Percentiles rank a stretch among this genome's conserved stretches.
phyloP scores from a whole-genome alignment of 2,113 vertebrate genomes.

The Numenius arquata region DNA sequence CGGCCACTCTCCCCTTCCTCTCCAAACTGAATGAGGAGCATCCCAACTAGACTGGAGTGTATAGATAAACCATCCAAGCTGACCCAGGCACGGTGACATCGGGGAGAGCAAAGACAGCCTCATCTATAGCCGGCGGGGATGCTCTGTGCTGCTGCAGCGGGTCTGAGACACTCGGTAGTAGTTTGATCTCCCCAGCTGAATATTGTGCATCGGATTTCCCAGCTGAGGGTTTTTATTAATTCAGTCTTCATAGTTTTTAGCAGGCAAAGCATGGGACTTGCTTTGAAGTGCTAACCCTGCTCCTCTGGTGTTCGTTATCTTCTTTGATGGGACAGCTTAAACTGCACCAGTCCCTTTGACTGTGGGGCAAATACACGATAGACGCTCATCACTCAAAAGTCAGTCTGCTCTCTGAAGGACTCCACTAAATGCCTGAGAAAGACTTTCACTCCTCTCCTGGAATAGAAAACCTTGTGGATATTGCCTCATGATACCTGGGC shows the following conservation, averaged over 20 bases:
- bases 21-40: background rate
- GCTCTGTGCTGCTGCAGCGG: background rate
- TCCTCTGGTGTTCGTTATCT: background rate
- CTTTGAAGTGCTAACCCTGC: background rate
- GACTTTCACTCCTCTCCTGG: background rate
- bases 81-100: background rate
- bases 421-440: background rate
- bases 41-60: accelerated
- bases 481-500: background rate
- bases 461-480: background rate
- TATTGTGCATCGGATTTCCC: background rate
- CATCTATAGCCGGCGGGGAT: background rate
- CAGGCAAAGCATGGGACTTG: background rate
- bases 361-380: background rate
- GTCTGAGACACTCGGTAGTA: background rate
- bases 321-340: background rate
- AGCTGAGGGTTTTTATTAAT: background rate
- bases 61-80: background rate
- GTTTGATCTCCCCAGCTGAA: background rate
- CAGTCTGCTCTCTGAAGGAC: background rate
- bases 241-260: background rate
- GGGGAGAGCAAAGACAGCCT: background rate
- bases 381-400: background rate
- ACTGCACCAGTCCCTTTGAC: background rate
- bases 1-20: background rate